Percentiles rank a stretch among this genome's conserved stretches.
Conservation (phyloP, 2,797 vertebrate genomes). For the Pseudopleuronectes americanus region DNA sequence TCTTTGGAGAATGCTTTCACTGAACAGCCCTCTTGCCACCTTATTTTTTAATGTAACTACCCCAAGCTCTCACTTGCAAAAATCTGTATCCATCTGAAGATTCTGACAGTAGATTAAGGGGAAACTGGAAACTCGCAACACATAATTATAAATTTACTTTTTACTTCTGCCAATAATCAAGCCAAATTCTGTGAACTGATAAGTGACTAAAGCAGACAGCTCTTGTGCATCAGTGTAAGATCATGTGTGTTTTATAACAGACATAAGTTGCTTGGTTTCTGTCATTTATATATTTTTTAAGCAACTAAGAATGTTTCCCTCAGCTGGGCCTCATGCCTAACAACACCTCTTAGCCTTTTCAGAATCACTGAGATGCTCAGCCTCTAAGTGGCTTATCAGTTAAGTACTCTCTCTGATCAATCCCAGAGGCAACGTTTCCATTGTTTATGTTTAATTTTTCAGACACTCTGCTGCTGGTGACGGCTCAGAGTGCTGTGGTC, state of each 20-base stretch:
- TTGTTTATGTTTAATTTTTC: constrained; percentile 27
- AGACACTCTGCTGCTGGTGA: not conserved
- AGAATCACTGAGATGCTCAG: constrained; percentile 11
- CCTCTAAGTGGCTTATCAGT: constrained; percentile 21
- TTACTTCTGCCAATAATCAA: too few species aligned
- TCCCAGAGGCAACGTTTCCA: constrained; percentile 25
- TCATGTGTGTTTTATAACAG: not conserved
- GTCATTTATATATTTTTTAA: constrained; percentile 7
- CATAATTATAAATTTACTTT: too few species aligned
- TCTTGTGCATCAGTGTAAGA: not conserved
- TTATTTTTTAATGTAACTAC: too few species aligned
- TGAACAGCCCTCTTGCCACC: too few species aligned
- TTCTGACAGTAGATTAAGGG: too few species aligned
- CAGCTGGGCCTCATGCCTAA: constrained; percentile 19
- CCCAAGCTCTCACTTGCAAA: too few species aligned
- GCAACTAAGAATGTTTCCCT: constrained; percentile 6
- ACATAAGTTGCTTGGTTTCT: too few species aligned
- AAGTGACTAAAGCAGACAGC: not conserved
- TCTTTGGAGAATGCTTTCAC: too few species aligned
- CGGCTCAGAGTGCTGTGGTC: constrained; percentile 22
- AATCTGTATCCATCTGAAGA: too few species aligned
- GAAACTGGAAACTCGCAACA: too few species aligned
- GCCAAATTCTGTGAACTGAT: not conserved
- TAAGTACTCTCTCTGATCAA: constrained; percentile 40
- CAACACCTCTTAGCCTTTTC: constrained; percentile 25